Conservation (phyloP, 1,140 invertebrate species). For the Brachionus paranguensis region DNA sequence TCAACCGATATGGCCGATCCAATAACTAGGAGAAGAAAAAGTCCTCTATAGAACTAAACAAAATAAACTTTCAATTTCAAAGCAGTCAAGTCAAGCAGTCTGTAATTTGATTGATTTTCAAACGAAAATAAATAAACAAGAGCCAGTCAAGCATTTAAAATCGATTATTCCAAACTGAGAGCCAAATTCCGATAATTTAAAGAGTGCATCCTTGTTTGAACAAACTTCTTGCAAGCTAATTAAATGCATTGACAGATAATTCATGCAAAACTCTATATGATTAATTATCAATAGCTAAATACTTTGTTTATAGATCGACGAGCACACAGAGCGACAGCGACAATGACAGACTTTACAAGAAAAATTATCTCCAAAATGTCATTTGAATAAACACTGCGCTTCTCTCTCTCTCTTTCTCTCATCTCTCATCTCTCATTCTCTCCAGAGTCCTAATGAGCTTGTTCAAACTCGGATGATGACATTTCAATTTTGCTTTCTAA, state of each 20-base stretch:
- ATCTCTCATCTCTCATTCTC: neutral
- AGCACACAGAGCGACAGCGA: neutral
- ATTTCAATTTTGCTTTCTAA: slow-evolving; percentile 11
- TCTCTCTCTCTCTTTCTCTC: neutral
- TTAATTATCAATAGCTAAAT: slow-evolving; percentile 3
- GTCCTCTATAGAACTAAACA: no score
- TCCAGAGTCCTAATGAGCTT: neutral
- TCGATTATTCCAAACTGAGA: neutral
- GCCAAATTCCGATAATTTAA: slow-evolving; percentile 17
- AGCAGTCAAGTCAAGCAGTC: slow-evolving; percentile 13
- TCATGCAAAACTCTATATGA: slow-evolving; percentile 27
- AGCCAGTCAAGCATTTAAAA: slow-evolving; percentile 4
- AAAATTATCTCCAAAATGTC: slow-evolving; percentile 1
- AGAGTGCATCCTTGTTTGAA: neutral
- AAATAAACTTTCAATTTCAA: neutral
- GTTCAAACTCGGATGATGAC: neutral
- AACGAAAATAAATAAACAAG: neutral
- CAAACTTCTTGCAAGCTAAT: slow-evolving; percentile 6
- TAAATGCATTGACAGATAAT: slow-evolving; percentile 37
- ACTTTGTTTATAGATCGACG: slow-evolving; percentile 3
- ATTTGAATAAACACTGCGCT: neutral
- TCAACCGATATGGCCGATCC: neutral
- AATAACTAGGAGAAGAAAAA: no score
- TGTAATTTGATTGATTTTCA: slow-evolving; percentile 18
- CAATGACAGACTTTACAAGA: neutral